Base-by-base conservation (phyloP, 2,888 invertebrate genomes). In the Cryptocheilus praepositus region DNA sequence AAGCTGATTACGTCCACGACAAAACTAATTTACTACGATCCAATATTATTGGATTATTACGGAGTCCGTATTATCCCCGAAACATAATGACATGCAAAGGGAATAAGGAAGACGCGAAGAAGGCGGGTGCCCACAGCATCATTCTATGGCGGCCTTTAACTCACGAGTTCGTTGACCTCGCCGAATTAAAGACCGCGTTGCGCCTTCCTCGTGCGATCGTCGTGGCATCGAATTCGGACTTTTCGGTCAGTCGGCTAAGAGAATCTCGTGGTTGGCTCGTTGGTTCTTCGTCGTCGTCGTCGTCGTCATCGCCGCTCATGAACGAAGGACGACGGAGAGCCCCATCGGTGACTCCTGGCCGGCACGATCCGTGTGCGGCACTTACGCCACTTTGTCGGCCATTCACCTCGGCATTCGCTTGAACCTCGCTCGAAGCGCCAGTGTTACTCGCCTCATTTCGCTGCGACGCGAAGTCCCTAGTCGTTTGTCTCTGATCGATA, bases 371-470 rank as follows among this genome's bases (percentile, higher is more conserved):
- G 70, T 66, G 56, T 57, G 71, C 69, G 69, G 74, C 77, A 81
- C 79, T 81, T 84, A 83, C 80, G 84, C 83, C 81, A 84, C 82
- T 85, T 85, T 84, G 80, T 80, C 82, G 87, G 86, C 85, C 87
- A 77, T 87, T 87, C 85, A 86, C 86, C 87, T 83, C 65, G 69
- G 58, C 58, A 68, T 64, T 70, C 62, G 22, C 61, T 62, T 66
- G 68, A 61, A 63, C 68, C 64, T 56, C 61, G 59, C 52, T 60
- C 54, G 58, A 66, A 65, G 63, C 70, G 66, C 60, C 70, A 55
- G 59, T 62, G 63, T 79, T 73, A 70, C 64, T 70, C 70, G 62
- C 52, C 63, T 70, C 69, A 64, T 71, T 64, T 64, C 61, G 64
- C 55, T 53, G 25, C 59, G 51, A 18, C 55, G 60, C 59, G 11